A percentile compares a stretch with the other conserved stretches of the same genome.
Conservation (phyloP, 2,888 invertebrate genomes). For the Eledona agricola region DNA sequence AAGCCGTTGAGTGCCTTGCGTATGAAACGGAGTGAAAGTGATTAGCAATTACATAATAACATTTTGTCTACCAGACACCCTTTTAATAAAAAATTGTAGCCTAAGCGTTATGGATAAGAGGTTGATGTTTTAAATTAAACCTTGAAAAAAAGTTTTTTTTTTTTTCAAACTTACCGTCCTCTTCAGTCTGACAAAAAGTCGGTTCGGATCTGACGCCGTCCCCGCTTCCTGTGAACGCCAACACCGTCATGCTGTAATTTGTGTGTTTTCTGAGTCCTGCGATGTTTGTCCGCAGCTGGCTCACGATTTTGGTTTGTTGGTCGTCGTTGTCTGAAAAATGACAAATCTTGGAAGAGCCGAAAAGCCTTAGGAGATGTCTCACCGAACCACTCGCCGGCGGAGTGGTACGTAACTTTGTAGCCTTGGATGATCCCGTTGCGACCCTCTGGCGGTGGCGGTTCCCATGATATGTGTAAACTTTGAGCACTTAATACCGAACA, state of each 20-base stretch:
- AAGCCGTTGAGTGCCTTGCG: neutral
- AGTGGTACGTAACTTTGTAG: constrained; percentile 83
- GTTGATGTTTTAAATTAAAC: too few species aligned
- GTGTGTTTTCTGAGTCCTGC: constrained; percentile 84
- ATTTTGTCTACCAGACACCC: too few species aligned
- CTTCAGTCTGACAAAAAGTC: constrained; percentile 86
- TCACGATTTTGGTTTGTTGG: constrained; percentile 79
- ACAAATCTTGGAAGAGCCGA: neutral
- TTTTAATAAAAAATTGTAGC: too few species aligned
- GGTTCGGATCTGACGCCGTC: constrained; percentile 88
- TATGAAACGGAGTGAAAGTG: constrained; percentile 2
- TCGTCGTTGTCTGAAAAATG: constrained; percentile 73
- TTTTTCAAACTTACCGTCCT: constrained; percentile 86
- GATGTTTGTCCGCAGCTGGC: constrained; percentile 74
- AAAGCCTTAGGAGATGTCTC: neutral
- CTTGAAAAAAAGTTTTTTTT: too few species aligned
- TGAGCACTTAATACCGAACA: constrained; percentile 85
- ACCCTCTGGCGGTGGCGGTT: constrained; percentile 81
- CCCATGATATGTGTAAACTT: constrained; percentile 87
- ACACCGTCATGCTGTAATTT: constrained; percentile 90
- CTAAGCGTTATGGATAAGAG: too few species aligned
- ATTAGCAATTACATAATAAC: too few species aligned
- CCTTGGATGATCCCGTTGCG: constrained; percentile 86
- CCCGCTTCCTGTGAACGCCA: constrained; percentile 88
- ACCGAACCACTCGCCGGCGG: constrained; percentile 83